Conservation (phyloP, 1,140 invertebrate genomes). For the Nylanderia fulva region DNA sequence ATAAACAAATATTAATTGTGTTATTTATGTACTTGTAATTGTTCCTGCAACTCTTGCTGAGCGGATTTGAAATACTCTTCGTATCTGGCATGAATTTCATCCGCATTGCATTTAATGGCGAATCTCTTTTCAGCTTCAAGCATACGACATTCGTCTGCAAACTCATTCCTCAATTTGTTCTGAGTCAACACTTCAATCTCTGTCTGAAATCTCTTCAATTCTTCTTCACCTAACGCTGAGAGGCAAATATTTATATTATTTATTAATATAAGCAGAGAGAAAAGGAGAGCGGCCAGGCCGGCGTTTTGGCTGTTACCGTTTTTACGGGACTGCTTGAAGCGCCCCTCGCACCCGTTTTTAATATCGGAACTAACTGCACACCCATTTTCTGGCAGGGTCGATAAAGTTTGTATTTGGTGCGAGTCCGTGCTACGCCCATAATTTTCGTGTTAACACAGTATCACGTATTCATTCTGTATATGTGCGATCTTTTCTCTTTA, state of each 20-base stretch:
- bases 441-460: too few relatives aligned
- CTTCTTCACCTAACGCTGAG: slow-evolving; percentile 66
- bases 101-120: slow-evolving; percentile 56
- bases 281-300: too few relatives aligned
- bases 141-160: slow-evolving; percentile 73
- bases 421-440: too few relatives aligned
- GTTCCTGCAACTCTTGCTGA: slow-evolving; percentile 71
- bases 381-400: too few relatives aligned
- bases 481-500: too few relatives aligned
- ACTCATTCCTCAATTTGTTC: slow-evolving; percentile 73
- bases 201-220: slow-evolving; percentile 73
- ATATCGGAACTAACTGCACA: too few relatives aligned
- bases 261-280: too few relatives aligned
- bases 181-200: slow-evolving; percentile 76
- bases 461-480: too few relatives aligned
- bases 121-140: slow-evolving; percentile 74
- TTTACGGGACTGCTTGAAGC: too few relatives aligned
- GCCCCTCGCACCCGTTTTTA: too few relatives aligned
- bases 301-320: too few relatives aligned
- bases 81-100: slow-evolving; percentile 68
- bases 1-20: neutral
- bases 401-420: too few relatives aligned
- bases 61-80: slow-evolving; percentile 71
- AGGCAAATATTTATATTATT: slow-evolving; percentile 6
- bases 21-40: slow-evolving; percentile 66